Evolutionary conservation across 2,113 vertebrate genomes (phyloP).

Genomic region (Orthonyx spaldingii): DNA sequence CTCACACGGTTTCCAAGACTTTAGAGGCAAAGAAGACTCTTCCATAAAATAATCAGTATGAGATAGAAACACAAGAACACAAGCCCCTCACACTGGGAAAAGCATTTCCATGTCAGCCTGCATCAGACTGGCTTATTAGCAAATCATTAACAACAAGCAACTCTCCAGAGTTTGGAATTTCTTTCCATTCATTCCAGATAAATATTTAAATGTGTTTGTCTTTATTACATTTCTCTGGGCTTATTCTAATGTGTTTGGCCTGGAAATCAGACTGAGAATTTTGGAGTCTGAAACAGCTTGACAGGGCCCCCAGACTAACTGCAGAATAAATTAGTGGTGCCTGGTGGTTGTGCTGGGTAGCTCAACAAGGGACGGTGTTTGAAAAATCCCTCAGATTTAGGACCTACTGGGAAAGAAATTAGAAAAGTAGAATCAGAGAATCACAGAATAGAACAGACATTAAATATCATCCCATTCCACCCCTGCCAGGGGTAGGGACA

Average conservation of each 20-base stretch:
- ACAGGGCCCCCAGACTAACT: neutral
- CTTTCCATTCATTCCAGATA: neutral
- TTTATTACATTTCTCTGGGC: neutral
- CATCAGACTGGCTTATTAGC: neutral
- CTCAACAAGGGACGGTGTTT: neutral
- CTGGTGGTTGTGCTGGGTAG: neutral
- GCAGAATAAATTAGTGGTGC: neutral
- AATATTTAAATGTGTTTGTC: conserved; percentile 33
- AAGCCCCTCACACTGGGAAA: neutral
- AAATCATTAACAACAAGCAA: neutral
- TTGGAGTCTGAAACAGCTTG: neutral
- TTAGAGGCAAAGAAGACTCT: neutral
- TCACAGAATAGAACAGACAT: neutral
- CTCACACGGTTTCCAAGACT: neutral
- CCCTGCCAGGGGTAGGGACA: neutral
- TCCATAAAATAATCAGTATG: neutral
- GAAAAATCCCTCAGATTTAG: neutral
- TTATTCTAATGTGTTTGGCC: neutral
- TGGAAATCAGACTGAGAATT: neutral
- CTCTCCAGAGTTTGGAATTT: neutral
- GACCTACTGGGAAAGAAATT: neutral
- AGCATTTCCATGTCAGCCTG: neutral
- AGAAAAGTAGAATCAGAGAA: neutral
- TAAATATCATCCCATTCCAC: neutral
- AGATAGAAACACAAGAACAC: neutral